Evolutionary conservation across 1,140 invertebrate species (phyloP).

Genomic region (Drosophila nebulosa): DNA sequence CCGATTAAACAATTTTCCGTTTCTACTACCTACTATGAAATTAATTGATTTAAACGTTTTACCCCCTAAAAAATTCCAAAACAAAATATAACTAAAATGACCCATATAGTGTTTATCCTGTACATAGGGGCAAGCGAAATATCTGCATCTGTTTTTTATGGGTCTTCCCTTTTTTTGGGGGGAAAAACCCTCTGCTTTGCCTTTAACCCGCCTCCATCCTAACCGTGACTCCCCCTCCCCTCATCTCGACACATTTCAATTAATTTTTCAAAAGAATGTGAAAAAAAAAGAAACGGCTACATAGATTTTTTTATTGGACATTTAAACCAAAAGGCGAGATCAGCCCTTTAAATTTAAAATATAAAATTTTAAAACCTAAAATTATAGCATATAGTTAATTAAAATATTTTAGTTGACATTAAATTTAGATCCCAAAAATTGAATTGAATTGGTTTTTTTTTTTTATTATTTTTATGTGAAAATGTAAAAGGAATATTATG

Average conservation of each 20-base stretch:
- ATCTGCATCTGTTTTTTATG: neutral
- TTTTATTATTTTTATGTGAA: constrained; percentile 41
- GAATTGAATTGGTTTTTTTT: constrained; percentile 2
- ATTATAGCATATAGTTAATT: constrained; percentile 45
- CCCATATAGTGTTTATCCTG: constrained; percentile 15
- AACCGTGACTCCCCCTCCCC: neutral
- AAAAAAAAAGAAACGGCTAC: constrained; percentile 9
- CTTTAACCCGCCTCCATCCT: neutral
- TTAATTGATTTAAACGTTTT: constrained; percentile 48
- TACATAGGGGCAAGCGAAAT: constrained; percentile 27
- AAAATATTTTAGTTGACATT: constrained; percentile 18
- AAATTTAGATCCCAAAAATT: constrained; percentile 24
- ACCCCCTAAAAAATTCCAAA: constrained; percentile 25
- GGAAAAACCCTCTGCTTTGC: neutral
- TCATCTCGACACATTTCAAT: neutral
- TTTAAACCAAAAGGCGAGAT: constrained; percentile 54
- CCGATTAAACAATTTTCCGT: constrained; percentile 70
- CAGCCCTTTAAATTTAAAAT: constrained; percentile 19
- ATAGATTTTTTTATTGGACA: constrained; percentile 63
- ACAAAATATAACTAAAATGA: neutral
- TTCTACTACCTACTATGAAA: constrained; percentile 68
- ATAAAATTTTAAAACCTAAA: constrained; percentile 11
- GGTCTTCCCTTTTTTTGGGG: neutral
- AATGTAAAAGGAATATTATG: constrained; percentile 40
- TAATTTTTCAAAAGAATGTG: neutral